phyloP scores from a whole-genome alignment of 2,113 vertebrate species.

The Ivindomyrus marchei region DNA sequence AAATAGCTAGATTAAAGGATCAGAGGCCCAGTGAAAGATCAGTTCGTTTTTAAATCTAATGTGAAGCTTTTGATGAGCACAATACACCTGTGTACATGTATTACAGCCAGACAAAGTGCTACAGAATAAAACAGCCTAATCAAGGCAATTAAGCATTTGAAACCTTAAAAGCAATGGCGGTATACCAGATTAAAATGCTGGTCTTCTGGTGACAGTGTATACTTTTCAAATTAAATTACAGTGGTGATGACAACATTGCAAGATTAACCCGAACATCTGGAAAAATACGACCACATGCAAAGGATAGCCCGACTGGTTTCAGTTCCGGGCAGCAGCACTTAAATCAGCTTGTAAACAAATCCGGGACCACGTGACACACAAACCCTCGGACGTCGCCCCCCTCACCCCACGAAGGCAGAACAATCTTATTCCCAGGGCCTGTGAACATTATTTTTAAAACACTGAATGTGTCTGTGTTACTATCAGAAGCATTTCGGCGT shows the following conservation, averaged over 20 bases:
- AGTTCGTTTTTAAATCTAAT: neutral
- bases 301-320: neutral
- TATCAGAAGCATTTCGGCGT: neutral
- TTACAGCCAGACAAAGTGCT: neutral
- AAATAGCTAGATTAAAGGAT: neutral
- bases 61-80: neutral
- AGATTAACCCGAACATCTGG: neutral
- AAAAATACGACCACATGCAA: neutral
- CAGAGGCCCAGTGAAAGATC: neutral
- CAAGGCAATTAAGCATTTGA: neutral
- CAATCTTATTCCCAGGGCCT: neutral
- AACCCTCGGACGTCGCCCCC: neutral
- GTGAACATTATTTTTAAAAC: neutral
- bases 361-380: slow-evolving; percentile 14
- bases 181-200: neutral
- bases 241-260: neutral
- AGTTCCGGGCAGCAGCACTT: neutral
- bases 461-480: neutral
- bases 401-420: neutral
- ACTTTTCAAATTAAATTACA: neutral
- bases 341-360: slow-evolving; percentile 16
- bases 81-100: neutral
- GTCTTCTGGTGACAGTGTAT: neutral
- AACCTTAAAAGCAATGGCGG: neutral
- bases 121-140: neutral